phyloP scores from a whole-genome alignment of 1,140 invertebrate species.

The Probaryconus sp. region DNA sequence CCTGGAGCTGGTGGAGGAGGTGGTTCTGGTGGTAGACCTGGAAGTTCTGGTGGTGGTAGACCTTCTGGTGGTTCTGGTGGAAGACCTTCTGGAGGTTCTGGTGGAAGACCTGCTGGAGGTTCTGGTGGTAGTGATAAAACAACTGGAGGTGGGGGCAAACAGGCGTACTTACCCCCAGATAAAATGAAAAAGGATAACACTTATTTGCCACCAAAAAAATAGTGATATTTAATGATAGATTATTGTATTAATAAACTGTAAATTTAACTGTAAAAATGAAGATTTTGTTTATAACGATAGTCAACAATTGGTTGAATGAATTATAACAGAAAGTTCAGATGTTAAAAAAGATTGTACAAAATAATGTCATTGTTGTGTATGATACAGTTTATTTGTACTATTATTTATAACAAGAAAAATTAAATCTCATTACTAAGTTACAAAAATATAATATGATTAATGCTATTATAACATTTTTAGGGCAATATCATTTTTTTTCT shows the following conservation, averaged over 20 bases:
- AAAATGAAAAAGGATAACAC: slow-evolving; percentile 59
- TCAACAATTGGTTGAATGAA: too few species aligned
- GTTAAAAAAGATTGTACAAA: too few species aligned
- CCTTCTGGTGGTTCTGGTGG: background rate
- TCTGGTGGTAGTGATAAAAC: slow-evolving; percentile 18
- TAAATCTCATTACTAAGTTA: too few species aligned
- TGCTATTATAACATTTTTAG: too few species aligned
- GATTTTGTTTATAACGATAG: too few species aligned
- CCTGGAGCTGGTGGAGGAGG: slow-evolving; percentile 43
- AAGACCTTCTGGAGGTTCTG: slow-evolving; percentile 15
- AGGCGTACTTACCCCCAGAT: slow-evolving; percentile 64
- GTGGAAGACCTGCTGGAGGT: slow-evolving; percentile 28
- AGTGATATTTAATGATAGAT: slow-evolving; percentile 29
- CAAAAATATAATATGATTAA: too few species aligned
- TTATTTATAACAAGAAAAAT: too few species aligned
- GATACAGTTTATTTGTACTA: too few species aligned
- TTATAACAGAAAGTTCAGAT: too few species aligned
- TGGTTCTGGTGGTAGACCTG: slow-evolving; percentile 31
- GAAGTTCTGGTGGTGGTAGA: slow-evolving; percentile 21
- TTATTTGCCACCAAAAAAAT: slow-evolving; percentile 67
- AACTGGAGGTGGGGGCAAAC: slow-evolving; percentile 5
- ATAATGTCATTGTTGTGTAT: too few species aligned
- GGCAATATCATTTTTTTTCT: too few species aligned
- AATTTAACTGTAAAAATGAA: too few species aligned
- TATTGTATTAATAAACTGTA: background rate